Evolutionary conservation across 2,797 vertebrate species (phyloP).

Genomic region (Decapterus maruadsi): DNA sequence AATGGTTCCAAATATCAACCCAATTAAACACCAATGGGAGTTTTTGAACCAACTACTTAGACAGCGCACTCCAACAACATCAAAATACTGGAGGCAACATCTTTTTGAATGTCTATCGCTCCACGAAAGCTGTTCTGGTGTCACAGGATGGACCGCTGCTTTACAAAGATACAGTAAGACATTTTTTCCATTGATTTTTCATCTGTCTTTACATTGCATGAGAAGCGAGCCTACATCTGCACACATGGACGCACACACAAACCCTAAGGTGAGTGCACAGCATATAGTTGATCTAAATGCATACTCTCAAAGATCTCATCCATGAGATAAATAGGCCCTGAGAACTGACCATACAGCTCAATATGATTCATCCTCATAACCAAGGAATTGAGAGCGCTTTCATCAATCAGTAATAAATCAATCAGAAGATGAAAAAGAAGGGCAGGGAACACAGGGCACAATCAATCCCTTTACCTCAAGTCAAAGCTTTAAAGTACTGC

Average conservation of each 20-base stretch:
- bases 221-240: neutral
- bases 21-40: too few relatives aligned
- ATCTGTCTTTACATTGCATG: neutral
- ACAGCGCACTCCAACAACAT: too few relatives aligned
- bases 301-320: slow-evolving; percentile 36
- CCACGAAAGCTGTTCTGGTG: too few relatives aligned
- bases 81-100: too few relatives aligned
- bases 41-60: too few relatives aligned
- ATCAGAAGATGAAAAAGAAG: slow-evolving; percentile 61
- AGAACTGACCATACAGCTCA: slow-evolving; percentile 45
- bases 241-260: slow-evolving; percentile 2
- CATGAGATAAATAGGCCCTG: slow-evolving; percentile 56
- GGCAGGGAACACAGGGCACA: slow-evolving; percentile 44
- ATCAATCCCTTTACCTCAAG: slow-evolving; percentile 66
- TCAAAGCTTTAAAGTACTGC: slow-evolving; percentile 50
- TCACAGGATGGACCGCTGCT: too few relatives aligned
- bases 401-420: slow-evolving; percentile 83
- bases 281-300: neutral
- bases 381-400: slow-evolving; percentile 57
- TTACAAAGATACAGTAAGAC: too few relatives aligned
- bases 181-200: too few relatives aligned
- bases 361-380: slow-evolving; percentile 62
- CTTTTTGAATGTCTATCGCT: too few relatives aligned
- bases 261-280: slow-evolving; percentile 5
- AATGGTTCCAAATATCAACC: too few relatives aligned